A percentile compares a stretch with the other conserved stretches of the same genome.
phyloP scores from a whole-genome alignment of 2,113 vertebrate genomes.

The Corapipo altera region DNA sequence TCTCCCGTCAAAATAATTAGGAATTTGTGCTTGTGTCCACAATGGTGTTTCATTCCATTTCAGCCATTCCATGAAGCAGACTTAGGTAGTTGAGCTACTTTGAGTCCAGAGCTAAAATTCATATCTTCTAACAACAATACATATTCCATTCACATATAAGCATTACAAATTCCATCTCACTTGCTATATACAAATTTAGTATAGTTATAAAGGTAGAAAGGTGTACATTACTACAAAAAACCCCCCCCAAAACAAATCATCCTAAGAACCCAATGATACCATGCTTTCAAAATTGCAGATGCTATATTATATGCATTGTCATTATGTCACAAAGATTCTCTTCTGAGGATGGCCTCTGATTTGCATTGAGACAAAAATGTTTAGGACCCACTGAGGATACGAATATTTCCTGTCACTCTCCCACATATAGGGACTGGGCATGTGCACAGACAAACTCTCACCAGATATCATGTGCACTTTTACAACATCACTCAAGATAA shows the following conservation, averaged over 20 bases:
- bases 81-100: background rate
- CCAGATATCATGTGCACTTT: fast-evolving
- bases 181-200: background rate
- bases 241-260: fast-evolving
- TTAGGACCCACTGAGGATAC: background rate
- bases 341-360: background rate
- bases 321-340: background rate
- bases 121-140: background rate
- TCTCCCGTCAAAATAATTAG: background rate
- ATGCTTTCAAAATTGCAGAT: background rate
- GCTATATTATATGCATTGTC: fast-evolving
- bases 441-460: background rate
- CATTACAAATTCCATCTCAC: background rate
- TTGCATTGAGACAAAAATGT: background rate
- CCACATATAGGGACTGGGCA: background rate
- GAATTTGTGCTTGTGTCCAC: background rate
- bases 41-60: background rate
- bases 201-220: background rate
- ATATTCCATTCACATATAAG: background rate
- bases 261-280: background rate
- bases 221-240: background rate
- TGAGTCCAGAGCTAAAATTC: background rate
- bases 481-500: background rate
- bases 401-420: background rate
- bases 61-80: background rate